Evolutionary conservation across 2,797 vertebrate species (phyloP).

Genomic region (Momotus momota): DNA sequence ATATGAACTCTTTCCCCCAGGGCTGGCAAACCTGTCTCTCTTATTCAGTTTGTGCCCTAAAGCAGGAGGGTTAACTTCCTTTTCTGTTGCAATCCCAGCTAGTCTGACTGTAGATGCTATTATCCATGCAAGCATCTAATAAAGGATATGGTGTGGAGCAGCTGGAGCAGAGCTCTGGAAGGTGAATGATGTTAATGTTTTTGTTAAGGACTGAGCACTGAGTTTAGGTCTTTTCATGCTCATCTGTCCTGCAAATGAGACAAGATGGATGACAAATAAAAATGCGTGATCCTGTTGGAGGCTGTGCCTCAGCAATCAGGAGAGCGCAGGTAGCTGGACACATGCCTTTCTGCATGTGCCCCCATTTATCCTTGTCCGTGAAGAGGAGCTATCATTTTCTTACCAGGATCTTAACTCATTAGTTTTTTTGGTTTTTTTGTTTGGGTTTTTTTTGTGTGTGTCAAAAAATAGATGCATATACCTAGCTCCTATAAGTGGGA

Average conservation of each 20-base stretch:
- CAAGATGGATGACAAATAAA: not conserved
- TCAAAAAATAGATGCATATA: not conserved
- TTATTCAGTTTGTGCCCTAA: not conserved
- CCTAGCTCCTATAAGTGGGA: not conserved
- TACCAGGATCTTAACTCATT: not conserved
- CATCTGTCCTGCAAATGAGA: not conserved
- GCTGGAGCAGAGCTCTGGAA: conserved; percentile 31
- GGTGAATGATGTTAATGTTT: conserved; percentile 41
- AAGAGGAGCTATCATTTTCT: not conserved
- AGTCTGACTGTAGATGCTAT: not conserved
- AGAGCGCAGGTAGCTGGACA: not conserved
- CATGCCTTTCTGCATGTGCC: not conserved
- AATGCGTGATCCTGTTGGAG: not conserved
- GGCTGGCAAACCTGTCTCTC: not conserved
- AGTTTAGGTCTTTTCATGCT: conserved; percentile 18
- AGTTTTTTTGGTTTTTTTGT: not conserved
- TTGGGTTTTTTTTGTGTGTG: not conserved
- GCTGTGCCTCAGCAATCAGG: not conserved
- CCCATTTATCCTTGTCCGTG: not conserved
- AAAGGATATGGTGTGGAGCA: conserved; percentile 16
- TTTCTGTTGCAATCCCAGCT: not conserved
- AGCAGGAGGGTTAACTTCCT: conserved; percentile 11
- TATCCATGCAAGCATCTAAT: conserved; percentile 36
- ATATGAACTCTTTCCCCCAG: not conserved
- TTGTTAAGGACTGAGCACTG: not conserved